Base-by-base conservation (phyloP, 1,140 invertebrate genomes). In the Drosophila murphyi region DNA sequence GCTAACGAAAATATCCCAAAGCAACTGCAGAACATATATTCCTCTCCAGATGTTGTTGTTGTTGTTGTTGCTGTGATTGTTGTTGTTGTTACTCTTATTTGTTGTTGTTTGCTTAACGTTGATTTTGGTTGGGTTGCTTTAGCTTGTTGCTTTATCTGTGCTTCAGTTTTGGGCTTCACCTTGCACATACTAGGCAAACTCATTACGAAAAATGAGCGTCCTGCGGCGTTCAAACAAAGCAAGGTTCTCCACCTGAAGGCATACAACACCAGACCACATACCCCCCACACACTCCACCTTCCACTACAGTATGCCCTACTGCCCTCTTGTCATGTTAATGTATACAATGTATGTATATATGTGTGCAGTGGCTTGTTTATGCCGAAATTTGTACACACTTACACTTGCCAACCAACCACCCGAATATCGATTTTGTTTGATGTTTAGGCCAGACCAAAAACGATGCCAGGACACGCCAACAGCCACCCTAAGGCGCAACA, bases 121-220 rank as follows among this genome's bases (percentile, higher is more conserved):
- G 69, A 56, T 69, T 69, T 52, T 32, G 39, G 28, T 48, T 47
- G 5, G 52, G 34, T 43, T 51, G 52, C 59, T 35, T 32, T 43
- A 43, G 39, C n/a, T 4, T 29, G 57, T 70, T 51, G 48, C 10
- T 65, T 45, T 47, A 47, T 63, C 29, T 63, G 59, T n/a, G 39
- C 39, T n/a, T 6, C 52, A 34, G 41, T 51, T 57, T 39, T 20
- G 20, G 48, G 31, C 56, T 54, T 68, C 20, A 43, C 39, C 61
- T 65, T 28, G 43, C 63, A 57, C 70, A 80, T 88, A 80, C 39
- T 43, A 43, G 83, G 76, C 85, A 88, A 87, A 87, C 83, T 87
- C 83, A 87, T 87, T 87, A 87, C 83, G 85, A 83, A 88, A 87
- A 87, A 87, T 87, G 83, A 88, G 83, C 83, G 83, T 87, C 83